Evolutionary conservation across 2,888 invertebrate genomes (phyloP).

Genomic region (Caenorhabditis sinica): DNA sequence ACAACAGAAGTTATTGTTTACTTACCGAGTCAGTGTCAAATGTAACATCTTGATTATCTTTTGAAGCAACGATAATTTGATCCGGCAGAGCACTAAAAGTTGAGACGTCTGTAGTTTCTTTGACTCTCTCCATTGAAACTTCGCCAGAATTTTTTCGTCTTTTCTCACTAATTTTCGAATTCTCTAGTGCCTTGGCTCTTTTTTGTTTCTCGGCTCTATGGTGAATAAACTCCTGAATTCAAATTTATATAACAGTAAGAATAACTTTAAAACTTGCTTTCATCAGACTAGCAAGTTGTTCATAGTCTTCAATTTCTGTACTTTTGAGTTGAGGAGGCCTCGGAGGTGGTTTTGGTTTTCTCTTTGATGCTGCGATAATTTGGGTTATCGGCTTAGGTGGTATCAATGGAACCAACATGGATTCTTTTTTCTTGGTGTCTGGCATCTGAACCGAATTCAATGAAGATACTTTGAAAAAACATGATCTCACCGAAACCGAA

Average conservation of each 20-base stretch:
- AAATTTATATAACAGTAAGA: not conserved
- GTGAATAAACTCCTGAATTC: constrained; percentile 57
- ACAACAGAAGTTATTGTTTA: not conserved
- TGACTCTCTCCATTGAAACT: constrained; percentile 1
- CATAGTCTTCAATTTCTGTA: constrained; percentile 54
- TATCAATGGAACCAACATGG: constrained; percentile 5
- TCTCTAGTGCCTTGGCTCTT: no score
- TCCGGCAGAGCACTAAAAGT: constrained; percentile 44
- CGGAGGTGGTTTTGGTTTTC: constrained; percentile 35
- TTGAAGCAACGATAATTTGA: constrained; percentile 44
- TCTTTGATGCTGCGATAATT: constrained; percentile 52
- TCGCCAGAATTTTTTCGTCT: constrained; percentile 19
- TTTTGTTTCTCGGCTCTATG: constrained; percentile 45
- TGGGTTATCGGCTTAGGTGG: constrained; percentile 63
- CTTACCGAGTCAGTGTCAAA: constrained; percentile 50
- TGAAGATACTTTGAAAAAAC: no score
- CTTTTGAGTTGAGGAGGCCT: not conserved
- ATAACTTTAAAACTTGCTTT: constrained; percentile 42
- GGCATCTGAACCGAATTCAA: not conserved
- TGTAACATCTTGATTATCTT: constrained; percentile 50
- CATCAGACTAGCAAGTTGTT: constrained; percentile 65
- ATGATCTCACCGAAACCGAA: constrained; percentile 39
- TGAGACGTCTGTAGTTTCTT: constrained; percentile 5
- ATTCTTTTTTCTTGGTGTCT: constrained; percentile 6
- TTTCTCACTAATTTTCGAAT: not conserved